A percentile compares a stretch with the other conserved stretches of the same genome.
These are phyloP conservation scores for Tretioscincus oriximinensis DNA, from an alignment of 2,113 vertebrate species.

Conservation along the genomic window DNA sequence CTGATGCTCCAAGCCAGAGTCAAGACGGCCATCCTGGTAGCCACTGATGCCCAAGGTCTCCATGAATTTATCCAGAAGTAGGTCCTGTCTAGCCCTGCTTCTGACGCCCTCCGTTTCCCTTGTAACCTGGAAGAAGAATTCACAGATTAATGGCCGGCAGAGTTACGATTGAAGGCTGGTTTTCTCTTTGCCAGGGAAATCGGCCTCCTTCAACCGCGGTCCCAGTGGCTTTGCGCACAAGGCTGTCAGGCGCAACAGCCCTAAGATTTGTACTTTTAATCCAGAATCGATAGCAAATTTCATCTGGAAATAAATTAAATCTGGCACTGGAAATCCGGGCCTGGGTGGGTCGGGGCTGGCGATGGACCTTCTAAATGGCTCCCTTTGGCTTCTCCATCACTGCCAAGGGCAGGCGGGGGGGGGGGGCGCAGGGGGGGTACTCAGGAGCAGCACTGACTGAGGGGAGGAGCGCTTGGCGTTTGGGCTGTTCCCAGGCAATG, in stretches of 20 bases:
- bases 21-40: too few relatives aligned
- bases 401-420: constrained; percentile 33
- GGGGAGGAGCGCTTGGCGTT: constrained; percentile 29
- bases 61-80: too few relatives aligned
- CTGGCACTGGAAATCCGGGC: constrained; percentile 72
- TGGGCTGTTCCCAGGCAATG: constrained; percentile 49
- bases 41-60: too few relatives aligned
- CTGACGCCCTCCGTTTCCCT: not conserved
- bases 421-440: constrained; percentile 47
- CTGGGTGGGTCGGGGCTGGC: constrained; percentile 48
- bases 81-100: not conserved
- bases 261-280: constrained; percentile 74
- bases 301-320: constrained; percentile 77
- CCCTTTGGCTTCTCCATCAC: constrained; percentile 67
- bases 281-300: constrained; percentile 76
- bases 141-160: not conserved
- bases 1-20: not conserved
- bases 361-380: constrained; percentile 61
- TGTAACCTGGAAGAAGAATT: not conserved
- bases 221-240: constrained; percentile 3
- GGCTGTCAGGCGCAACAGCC: constrained; percentile 63
- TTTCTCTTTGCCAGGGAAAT: not conserved
- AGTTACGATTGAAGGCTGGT: not conserved
- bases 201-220: not conserved
- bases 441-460: constrained; percentile 52